Conservation (phyloP, 2,797 vertebrate genomes). For the Hemibagrus guttatus region DNA sequence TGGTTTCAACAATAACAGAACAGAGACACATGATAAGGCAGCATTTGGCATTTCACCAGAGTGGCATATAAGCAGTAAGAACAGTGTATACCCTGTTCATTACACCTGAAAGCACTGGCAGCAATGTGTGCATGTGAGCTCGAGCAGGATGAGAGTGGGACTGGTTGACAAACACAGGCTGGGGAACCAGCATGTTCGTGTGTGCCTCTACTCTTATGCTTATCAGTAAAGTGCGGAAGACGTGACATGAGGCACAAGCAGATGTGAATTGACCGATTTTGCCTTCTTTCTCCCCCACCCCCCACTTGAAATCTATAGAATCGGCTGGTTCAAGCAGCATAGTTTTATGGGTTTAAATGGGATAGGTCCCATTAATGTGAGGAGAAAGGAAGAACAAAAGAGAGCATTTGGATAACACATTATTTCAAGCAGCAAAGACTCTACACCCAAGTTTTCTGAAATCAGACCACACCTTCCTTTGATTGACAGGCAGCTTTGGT, state of each 20-base stretch:
- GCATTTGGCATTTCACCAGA: slow-evolving; percentile 75
- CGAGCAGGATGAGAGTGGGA: slow-evolving; percentile 53
- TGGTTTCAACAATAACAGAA: slow-evolving; percentile 54
- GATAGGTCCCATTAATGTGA: slow-evolving; percentile 42
- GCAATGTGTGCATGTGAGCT: slow-evolving; percentile 64
- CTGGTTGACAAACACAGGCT: slow-evolving; percentile 46
- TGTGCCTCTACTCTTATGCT: slow-evolving; percentile 58
- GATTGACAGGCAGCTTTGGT: slow-evolving; percentile 51
- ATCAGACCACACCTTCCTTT: slow-evolving; percentile 48
- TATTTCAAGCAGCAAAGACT: slow-evolving; percentile 48
- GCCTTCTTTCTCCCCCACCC: slow-evolving; percentile 25
- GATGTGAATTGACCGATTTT: slow-evolving; percentile 56
- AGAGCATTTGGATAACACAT: slow-evolving; percentile 35
- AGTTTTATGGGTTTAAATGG: slow-evolving; percentile 60
- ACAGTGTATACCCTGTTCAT: slow-evolving; percentile 67
- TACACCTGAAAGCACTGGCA: slow-evolving; percentile 70
- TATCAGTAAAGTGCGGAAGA: slow-evolving; percentile 59
- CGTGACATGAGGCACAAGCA: slow-evolving; percentile 62
- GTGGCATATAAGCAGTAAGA: slow-evolving; percentile 69
- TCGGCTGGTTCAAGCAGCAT: slow-evolving; percentile 65
- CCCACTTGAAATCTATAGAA: slow-evolving; percentile 30
- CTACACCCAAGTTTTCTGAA: slow-evolving; percentile 65
- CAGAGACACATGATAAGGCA: slow-evolving; percentile 75
- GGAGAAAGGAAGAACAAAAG: slow-evolving; percentile 43
- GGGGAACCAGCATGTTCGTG: slow-evolving; percentile 56